Evolutionary conservation across 2,113 vertebrate species (phyloP), one percentile per base, ranked within the genome.

Genomic region (Alexandromys fortis): DNA sequence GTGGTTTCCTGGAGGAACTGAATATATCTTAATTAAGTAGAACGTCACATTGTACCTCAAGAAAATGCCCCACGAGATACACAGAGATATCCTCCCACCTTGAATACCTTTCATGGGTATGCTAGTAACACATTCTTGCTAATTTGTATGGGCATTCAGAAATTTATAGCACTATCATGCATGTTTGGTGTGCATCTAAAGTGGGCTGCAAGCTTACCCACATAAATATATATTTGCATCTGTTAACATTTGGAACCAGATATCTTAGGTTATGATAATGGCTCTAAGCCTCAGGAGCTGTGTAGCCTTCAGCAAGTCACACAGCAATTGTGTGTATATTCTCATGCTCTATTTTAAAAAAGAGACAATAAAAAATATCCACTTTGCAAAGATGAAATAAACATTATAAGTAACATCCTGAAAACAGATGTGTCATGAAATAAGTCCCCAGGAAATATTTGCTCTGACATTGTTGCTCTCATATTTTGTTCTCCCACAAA

Each of bases 151-250:
- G 14, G 5, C 33, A 35, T 22, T 85, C 28, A 67, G 63, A 85
- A 88, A 65, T 33, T 65, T 75, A 3, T 30, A 52, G 28, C 49
- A 82, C 6, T 45, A 88, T 17, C 45, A 13, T 30, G 5, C 28
- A 17, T 67, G 16, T 52, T 35, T 89, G 52, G 35, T 91, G 95
- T 73, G 61, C 86, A 75, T 91, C 90, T 78, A 86, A 89, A n/a
- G 78, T 86, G 63, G 7, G 33, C 38, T 91, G 14, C 76, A 73
- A 87, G 65, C 35, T 38, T 21, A 28, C 9, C 63, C 26, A 49
- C 42, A 38, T 10, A 42, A 83, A 6, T 4, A 6, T 30, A 55
- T 76, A 63, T 67, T 61, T 73, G 28, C 19, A 24, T 55, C 28
- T 52, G 33, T 93, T 96, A 24, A 47, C n/a, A 26, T 86, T 85